phyloP scores from a whole-genome alignment of 2,113 vertebrate genomes.

The Chrysochloris asiatica region DNA sequence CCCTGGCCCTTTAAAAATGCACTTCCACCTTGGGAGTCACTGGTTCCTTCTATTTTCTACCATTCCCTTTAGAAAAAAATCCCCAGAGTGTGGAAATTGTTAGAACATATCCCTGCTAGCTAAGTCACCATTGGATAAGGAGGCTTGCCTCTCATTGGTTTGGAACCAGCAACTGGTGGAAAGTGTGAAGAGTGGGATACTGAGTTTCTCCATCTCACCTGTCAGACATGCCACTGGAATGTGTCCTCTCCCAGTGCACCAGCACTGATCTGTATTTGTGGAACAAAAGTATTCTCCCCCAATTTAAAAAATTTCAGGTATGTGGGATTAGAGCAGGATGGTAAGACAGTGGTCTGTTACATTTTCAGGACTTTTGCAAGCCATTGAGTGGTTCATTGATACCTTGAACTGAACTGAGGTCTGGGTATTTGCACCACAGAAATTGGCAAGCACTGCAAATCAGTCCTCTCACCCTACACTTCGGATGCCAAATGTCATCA shows the following conservation, averaged over 20 bases:
- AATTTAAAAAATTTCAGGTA: background rate
- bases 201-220: fast-evolving
- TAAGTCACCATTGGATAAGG: fast-evolving
- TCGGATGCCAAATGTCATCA: too few relatives aligned
- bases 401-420: background rate
- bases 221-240: background rate
- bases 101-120: background rate
- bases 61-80: background rate
- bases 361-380: background rate
- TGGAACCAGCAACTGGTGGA: background rate
- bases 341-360: background rate
- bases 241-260: fast-evolving
- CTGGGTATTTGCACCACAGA: background rate
- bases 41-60: background rate
- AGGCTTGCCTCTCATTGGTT: fast-evolving
- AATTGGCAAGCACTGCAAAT: background rate
- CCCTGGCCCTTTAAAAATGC: too few relatives aligned
- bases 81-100: background rate
- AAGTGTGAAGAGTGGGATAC: background rate
- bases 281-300: background rate
- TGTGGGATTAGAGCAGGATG: background rate
- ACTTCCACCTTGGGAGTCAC: background rate
- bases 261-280: fast-evolving
- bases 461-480: fast-evolving
- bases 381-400: fast-evolving